Evolutionary conservation across 2,888 invertebrate species (phyloP).

Genomic region (Tholera decimalis): DNA sequence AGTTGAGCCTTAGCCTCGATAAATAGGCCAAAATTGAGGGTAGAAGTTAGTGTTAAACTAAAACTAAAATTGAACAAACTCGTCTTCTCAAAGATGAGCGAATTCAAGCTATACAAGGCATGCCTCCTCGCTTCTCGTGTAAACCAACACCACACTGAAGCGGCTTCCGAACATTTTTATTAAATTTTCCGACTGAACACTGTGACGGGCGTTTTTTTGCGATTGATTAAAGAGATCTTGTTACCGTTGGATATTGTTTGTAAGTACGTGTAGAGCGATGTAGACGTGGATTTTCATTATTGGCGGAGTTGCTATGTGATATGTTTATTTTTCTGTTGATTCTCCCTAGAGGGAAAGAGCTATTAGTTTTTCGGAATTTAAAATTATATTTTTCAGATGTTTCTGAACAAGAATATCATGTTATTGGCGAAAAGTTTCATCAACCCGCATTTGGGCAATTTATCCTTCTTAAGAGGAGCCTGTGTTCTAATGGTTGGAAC

Average conservation of each 20-base stretch:
- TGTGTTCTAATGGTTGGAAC: too few species aligned
- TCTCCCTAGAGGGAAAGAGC: background rate
- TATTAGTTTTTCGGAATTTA: too few species aligned
- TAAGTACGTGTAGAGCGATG: slow-evolving; percentile 2
- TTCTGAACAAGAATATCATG: too few species aligned
- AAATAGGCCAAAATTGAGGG: too few species aligned
- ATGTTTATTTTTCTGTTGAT: background rate
- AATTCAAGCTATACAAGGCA: slow-evolving; percentile 8
- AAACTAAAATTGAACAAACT: background rate
- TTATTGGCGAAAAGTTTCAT: too few species aligned
- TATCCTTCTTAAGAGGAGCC: too few species aligned
- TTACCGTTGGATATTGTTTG: slow-evolving; percentile 34
- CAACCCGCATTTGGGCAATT: too few species aligned
- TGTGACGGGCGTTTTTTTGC: slow-evolving; percentile 59
- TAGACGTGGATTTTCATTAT: slow-evolving; percentile 13
- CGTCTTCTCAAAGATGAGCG: slow-evolving; percentile 8
- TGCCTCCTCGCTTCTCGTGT: slow-evolving; percentile 46
- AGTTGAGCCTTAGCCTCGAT: too few species aligned
- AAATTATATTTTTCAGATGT: too few species aligned
- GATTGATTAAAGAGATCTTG: slow-evolving; percentile 65
- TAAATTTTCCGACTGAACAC: slow-evolving; percentile 70
- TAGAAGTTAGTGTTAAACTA: too few species aligned
- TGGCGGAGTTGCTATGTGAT: background rate
- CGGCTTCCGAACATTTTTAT: slow-evolving; percentile 74
- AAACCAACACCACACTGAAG: slow-evolving; percentile 66